Evolutionary conservation across 2,113 vertebrate species (phyloP).

Genomic region (Grus americana): DNA sequence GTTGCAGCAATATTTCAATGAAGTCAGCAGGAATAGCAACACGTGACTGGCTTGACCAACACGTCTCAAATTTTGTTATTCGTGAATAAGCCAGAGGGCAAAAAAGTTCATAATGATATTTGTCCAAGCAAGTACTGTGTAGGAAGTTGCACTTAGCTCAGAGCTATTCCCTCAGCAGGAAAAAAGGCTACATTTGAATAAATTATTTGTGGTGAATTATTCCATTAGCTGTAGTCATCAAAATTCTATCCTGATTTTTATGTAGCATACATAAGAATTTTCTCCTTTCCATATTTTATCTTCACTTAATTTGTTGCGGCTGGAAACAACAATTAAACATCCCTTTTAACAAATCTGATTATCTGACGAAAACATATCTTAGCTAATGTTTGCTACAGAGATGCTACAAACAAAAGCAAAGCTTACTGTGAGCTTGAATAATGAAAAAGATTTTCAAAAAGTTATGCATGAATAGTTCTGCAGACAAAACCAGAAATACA

Average conservation of each 20-base stretch:
- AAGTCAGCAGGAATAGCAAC: not conserved
- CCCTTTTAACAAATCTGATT: not conserved
- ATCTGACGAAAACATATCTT: not conserved
- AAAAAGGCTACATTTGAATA: conserved; percentile 16
- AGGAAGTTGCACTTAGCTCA: not conserved
- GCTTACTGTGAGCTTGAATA: not conserved
- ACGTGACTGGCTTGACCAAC: not conserved
- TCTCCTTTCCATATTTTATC: not conserved
- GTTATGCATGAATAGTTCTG: not conserved
- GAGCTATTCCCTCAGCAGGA: not conserved
- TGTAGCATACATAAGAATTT: not conserved
- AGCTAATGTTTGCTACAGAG: not conserved
- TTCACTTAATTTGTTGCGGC: not conserved
- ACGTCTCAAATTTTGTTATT: conserved; percentile 7
- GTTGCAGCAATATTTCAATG: not conserved
- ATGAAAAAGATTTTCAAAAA: not conserved
- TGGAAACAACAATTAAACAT: not conserved
- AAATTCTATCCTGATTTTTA: conserved; percentile 17
- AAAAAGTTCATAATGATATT: not conserved
- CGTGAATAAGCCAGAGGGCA: not conserved
- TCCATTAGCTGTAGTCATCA: conserved; percentile 28
- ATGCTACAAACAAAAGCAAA: not conserved
- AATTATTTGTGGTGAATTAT: conserved; percentile 37
- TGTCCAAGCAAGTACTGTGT: not conserved
- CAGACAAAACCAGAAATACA: not conserved